phyloP scores from a whole-genome alignment of 2,797 vertebrate species.

The Scomberomorus guttatus region DNA sequence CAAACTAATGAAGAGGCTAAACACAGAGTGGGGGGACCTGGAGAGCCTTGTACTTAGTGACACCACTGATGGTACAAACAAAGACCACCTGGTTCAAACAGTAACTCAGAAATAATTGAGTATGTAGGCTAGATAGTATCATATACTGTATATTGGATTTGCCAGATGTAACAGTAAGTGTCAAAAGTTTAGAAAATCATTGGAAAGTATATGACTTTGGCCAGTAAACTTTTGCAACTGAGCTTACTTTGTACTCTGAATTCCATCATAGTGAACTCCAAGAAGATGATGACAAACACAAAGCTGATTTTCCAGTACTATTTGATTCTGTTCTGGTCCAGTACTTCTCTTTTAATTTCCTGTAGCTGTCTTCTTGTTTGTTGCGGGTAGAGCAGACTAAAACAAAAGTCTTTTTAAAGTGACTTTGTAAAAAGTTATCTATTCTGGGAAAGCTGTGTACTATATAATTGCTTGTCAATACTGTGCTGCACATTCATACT shows the following conservation, averaged over 20 bases:
- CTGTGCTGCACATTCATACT: not conserved
- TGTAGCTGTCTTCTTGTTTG: not conserved
- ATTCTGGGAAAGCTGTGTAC: not conserved
- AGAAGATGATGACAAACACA: not conserved
- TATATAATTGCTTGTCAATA: not conserved
- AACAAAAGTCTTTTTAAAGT: not conserved
- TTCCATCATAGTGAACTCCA: not conserved
- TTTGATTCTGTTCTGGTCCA: not conserved
- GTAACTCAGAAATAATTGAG: not conserved
- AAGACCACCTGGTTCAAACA: conserved; percentile 3
- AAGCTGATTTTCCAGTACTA: not conserved
- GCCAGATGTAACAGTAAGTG: not conserved
- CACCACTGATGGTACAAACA: conserved; percentile 91
- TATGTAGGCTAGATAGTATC: not conserved
- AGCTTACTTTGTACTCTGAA: not conserved
- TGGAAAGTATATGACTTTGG: not conserved
- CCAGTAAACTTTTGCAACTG: not conserved
- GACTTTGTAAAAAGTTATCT: not conserved
- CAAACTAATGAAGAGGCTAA: conserved; percentile 97
- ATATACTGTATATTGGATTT: not conserved
- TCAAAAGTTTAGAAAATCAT: not conserved
- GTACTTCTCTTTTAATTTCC: not conserved
- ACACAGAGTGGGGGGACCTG: conserved; percentile 95
- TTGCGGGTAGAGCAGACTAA: not conserved
- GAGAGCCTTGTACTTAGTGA: conserved; percentile 96